Base-by-base conservation (phyloP, 2,888 invertebrate species). In the Agelastica alni region DNA sequence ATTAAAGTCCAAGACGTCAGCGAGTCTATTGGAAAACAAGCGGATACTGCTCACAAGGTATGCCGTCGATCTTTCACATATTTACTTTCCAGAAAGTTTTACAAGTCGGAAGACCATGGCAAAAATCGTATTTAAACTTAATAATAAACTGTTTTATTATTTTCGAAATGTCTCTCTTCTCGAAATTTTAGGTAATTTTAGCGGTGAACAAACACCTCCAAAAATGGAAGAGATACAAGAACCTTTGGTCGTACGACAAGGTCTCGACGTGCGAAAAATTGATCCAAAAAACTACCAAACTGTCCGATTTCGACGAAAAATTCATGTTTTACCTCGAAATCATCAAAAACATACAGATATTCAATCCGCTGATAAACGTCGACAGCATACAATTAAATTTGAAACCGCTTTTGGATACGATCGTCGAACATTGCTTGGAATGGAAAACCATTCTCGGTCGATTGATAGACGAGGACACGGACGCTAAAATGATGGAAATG, bases 251-350 rank as follows among this genome's bases (percentile, higher is more conserved):
- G 0, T 85, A 80, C 68, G 91, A 92, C 70, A 92, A 91, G 72
- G 75, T 79, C 47, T 75, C 83, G 6, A 85, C 87, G 1, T 90
- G 91, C 64, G 88, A 91, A 64, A 88, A 88, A 70, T 94, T 93
- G 78, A 81, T 89, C 1, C 80, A 82, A 37, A 86, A 85, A 58
- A 81, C 80, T 60, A 82, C 80, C 54, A 81, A 83, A 4, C 79
- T 89, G 4, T 77, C 81, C 30, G 83, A 84, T 58, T 92, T 88
- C 74, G 93, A 95, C 68, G 89, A 93, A 66, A 90, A 89, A 72
- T 88, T 96, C 68, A 86, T 87, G 73, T 91, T 88, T 74, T 95
- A 92, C 75, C 85, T 86, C 64, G 85, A 86, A 60, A 85, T 91
- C 4, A 84, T 90, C 12, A 79, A 83, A 4, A 70, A 70, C 44